These are phyloP conservation scores for Pagetopsis macropterus DNA, from an alignment of 2,797 vertebrate species.

Conservation along the genomic window DNA sequence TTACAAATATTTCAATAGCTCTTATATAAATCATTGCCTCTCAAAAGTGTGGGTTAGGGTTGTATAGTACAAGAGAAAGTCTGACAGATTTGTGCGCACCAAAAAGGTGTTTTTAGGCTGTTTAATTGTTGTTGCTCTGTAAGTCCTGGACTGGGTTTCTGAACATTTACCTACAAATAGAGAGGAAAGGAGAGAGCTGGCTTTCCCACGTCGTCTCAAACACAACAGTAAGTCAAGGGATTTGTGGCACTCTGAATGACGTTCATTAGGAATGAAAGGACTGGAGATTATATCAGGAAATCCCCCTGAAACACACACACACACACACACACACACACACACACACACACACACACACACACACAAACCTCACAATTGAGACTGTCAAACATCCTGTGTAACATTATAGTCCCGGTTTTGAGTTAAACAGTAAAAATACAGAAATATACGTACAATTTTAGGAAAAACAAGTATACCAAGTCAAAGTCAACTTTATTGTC, in stretches of 20 bases:
- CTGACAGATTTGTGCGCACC: neutral
- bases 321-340: neutral
- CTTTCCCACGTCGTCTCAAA: slow-evolving; percentile 55
- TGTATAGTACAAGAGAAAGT: neutral
- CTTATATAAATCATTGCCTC: no score
- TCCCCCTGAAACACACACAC: slow-evolving; percentile 52
- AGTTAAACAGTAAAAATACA: slow-evolving; percentile 8
- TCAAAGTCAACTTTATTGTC: no score
- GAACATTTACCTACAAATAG: slow-evolving; percentile 17
- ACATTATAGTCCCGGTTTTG: slow-evolving; percentile 16
- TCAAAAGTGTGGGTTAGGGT: no score
- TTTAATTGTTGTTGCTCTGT: neutral
- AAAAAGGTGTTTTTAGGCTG: neutral
- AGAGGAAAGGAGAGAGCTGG: slow-evolving; percentile 18
- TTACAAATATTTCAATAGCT: no score
- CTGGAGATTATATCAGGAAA: slow-evolving; percentile 70
- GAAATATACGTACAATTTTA: neutral
- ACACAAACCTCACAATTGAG: slow-evolving; percentile 29
- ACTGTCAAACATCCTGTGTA: slow-evolving; percentile 45
- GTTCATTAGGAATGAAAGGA: slow-evolving; percentile 68
- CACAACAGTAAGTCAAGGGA: slow-evolving; percentile 44
- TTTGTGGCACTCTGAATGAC: slow-evolving; percentile 52
- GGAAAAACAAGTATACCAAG: no score
- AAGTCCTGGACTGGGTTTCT: slow-evolving; percentile 14
- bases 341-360: neutral